Conservation (phyloP, 2,888 invertebrate species). For the Leptopilina drosophilae region DNA sequence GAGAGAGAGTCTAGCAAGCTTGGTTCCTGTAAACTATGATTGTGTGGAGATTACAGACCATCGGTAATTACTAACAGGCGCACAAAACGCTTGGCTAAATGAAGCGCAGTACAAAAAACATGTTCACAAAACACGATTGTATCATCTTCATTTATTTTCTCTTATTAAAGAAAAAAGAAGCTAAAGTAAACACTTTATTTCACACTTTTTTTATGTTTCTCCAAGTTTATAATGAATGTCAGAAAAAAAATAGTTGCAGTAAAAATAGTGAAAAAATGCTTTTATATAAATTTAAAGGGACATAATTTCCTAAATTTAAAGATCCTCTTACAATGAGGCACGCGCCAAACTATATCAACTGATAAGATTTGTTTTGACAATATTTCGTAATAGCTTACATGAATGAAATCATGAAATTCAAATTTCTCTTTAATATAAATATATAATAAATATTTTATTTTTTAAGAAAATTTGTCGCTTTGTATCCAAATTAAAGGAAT, state of each 20-base stretch:
- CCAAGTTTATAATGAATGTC: neutral
- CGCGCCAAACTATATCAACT: too few relatives aligned
- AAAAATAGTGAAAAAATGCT: neutral
- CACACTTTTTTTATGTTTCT: neutral
- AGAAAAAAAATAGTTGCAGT: neutral
- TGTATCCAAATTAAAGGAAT: too few relatives aligned
- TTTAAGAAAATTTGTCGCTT: too few relatives aligned
- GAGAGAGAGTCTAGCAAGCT: constrained; percentile 64
- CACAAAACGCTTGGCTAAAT: constrained; percentile 68
- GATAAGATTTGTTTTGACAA: too few relatives aligned
- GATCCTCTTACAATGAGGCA: too few relatives aligned
- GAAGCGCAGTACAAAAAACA: constrained; percentile 51
- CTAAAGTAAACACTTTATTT: neutral
- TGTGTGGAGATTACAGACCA: constrained; percentile 74
- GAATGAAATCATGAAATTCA: too few relatives aligned
- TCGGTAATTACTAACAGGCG: constrained; percentile 72
- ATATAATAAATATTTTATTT: too few relatives aligned
- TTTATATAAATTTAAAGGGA: too few relatives aligned
- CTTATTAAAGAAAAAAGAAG: neutral
- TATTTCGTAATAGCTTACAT: too few relatives aligned
- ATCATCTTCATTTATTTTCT: constrained; percentile 27
- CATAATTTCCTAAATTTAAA: too few relatives aligned
- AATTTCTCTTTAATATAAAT: too few relatives aligned
- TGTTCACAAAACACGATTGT: constrained; percentile 46
- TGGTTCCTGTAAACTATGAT: constrained; percentile 69